Evolutionary conservation across 2,797 vertebrate genomes (phyloP).

Genomic region (Petrocephalus schoutedeni): DNA sequence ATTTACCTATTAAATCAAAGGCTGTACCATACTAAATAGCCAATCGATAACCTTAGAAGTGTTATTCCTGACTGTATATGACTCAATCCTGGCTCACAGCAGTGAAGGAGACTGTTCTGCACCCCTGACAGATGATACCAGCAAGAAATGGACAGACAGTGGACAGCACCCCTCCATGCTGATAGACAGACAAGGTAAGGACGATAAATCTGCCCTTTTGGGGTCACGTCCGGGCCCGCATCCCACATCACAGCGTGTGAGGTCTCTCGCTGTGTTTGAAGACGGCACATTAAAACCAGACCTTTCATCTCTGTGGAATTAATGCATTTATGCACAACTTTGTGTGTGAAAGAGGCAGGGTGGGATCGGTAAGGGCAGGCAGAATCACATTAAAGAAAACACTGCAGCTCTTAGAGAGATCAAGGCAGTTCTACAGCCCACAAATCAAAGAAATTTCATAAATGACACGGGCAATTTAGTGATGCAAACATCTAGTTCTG

Average conservation of each 20-base stretch:
- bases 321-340: neutral
- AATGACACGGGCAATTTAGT: neutral
- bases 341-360: neutral
- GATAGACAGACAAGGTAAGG: neutral
- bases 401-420: neutral
- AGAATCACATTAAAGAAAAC: neutral
- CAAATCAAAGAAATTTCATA: neutral
- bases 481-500: neutral
- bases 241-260: neutral
- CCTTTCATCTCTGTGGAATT: neutral
- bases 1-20: neutral
- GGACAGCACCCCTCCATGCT: neutral
- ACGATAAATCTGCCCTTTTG: neutral
- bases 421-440: neutral
- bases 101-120: neutral
- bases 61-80: neutral
- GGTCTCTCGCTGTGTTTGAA: neutral
- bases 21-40: neutral
- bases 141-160: neutral
- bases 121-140: neutral
- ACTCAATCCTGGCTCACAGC: neutral
- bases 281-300: neutral
- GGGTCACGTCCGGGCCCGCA: neutral
- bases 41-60: neutral
- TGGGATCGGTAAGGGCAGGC: neutral